Evolutionary conservation across 2,888 invertebrate species (phyloP).

Genomic region (Morinoia aosen): DNA sequence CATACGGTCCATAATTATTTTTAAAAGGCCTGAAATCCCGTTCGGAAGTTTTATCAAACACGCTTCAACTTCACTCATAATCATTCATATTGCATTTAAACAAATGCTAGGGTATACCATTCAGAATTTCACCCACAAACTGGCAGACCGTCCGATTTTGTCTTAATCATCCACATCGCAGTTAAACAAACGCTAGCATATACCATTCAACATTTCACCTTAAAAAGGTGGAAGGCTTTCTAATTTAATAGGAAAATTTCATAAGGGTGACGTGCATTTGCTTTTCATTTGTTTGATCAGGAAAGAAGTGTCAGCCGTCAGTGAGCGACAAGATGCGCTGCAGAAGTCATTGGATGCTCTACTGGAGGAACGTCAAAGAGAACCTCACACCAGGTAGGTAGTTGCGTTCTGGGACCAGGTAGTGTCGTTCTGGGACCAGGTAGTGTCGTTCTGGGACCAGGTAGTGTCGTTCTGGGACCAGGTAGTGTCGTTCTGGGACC

Average conservation of each 20-base stretch:
- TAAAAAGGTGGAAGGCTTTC: too few species aligned
- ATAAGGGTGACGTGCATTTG: neutral
- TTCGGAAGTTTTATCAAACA: neutral
- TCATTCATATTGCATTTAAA: neutral
- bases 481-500: too few species aligned
- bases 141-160: neutral
- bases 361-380: constrained; percentile 69
- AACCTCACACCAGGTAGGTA: constrained; percentile 69
- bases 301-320: constrained; percentile 68
- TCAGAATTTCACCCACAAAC: too few species aligned
- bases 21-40: neutral
- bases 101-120: neutral
- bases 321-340: constrained; percentile 69
- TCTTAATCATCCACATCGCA: neutral
- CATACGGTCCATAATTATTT: neutral
- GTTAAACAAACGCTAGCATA: neutral
- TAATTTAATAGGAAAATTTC: neutral
- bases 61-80: neutral
- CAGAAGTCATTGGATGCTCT: constrained; percentile 68
- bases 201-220: too few species aligned
- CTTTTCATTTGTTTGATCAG: constrained; percentile 52
- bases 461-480: too few species aligned
- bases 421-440: neutral
- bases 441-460: too few species aligned
- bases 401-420: neutral